Evolutionary conservation across 2,888 invertebrate species (phyloP).

Genomic region (Lepetodrilus schrolli): DNA sequence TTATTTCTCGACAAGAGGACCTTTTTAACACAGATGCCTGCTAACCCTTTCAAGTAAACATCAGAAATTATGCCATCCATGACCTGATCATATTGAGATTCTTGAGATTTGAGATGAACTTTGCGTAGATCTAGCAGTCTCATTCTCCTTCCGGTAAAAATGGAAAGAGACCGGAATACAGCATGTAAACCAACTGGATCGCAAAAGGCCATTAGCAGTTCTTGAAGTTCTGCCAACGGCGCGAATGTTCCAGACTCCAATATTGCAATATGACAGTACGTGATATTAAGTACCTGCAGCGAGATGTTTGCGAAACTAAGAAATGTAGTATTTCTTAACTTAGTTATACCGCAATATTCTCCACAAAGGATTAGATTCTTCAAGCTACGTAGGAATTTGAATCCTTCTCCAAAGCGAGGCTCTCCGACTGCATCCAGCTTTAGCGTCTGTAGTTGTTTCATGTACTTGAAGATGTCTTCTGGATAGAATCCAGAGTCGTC

Average conservation of each 20-base stretch:
- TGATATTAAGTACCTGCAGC: background rate
- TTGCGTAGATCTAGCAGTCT: background rate
- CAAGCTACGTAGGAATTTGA: background rate
- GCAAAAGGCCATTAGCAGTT: background rate
- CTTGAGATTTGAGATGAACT: background rate
- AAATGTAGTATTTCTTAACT: background rate
- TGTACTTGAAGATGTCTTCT: background rate
- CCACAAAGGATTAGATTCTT: background rate
- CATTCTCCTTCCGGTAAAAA: background rate
- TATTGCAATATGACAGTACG: background rate
- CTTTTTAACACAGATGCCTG: background rate
- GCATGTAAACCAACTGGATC: background rate
- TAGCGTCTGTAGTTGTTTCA: background rate
- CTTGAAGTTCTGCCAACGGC: background rate
- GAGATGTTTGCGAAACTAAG: background rate
- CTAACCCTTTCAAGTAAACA: background rate
- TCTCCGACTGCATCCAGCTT: background rate
- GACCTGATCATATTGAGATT: background rate
- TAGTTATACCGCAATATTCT: background rate
- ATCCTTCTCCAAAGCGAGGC: background rate
- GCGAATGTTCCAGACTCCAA: background rate
- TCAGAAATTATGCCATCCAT: background rate
- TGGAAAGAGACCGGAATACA: background rate
- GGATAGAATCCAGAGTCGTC: too few relatives aligned
- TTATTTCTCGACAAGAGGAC: background rate